These are phyloP conservation scores for Cinara cedri DNA, from an alignment of 2,888 invertebrate genomes.

Conservation along the genomic window DNA sequence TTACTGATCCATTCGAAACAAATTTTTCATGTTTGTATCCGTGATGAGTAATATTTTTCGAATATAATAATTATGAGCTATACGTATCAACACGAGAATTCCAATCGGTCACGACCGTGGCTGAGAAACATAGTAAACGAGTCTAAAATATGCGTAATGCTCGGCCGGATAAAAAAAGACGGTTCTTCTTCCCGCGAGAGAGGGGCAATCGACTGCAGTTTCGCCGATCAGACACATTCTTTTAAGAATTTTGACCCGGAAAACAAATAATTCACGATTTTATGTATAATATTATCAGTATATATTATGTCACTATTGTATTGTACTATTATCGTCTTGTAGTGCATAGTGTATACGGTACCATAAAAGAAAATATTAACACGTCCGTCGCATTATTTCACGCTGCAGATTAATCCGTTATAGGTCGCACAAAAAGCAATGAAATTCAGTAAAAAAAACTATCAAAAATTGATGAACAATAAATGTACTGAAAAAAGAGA, in stretches of 20 bases:
- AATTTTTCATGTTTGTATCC: too few species aligned
- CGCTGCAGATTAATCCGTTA: too few species aligned
- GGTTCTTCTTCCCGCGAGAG: background rate
- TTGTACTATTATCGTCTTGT: background rate
- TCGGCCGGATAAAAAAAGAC: conserved; percentile 15
- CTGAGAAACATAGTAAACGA: conserved; percentile 28
- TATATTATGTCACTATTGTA: too few species aligned
- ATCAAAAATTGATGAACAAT: too few species aligned
- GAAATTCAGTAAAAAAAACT: too few species aligned
- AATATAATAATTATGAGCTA: conserved; percentile 26
- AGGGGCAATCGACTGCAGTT: background rate
- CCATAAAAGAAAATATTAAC: too few species aligned
- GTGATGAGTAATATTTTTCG: background rate
- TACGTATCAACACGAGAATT: conserved; percentile 28
- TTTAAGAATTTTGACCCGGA: conserved; percentile 33
- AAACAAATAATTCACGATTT: conserved; percentile 19
- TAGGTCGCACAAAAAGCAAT: too few species aligned
- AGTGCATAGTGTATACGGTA: too few species aligned
- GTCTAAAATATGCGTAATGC: conserved; percentile 26
- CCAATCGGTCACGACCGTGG: conserved; percentile 42
- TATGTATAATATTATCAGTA: background rate
- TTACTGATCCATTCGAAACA: too few species aligned
- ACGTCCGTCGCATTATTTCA: too few species aligned
- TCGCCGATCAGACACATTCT: conserved; percentile 7
- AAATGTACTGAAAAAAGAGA: too few species aligned